Evolutionary conservation across 2,888 invertebrate species (phyloP).

Genomic region (Hypomecis atomaria): DNA sequence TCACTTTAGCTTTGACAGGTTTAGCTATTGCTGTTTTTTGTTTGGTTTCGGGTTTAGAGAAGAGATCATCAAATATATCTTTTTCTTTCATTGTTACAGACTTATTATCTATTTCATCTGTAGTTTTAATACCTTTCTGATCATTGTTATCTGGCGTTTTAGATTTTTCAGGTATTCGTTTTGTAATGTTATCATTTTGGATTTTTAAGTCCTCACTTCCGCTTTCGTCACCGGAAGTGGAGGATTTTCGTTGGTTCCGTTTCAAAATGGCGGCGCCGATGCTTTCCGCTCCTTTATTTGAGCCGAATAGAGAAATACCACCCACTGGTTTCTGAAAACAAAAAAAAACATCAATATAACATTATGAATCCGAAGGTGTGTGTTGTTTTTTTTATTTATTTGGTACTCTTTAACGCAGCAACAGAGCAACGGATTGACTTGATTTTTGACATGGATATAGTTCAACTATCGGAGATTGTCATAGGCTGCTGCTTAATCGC

Average conservation of each 20-base stretch:
- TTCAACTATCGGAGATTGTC: too few species aligned
- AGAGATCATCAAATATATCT: constrained; percentile 71
- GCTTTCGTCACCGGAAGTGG: constrained; percentile 61
- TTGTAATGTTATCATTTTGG: constrained; percentile 13
- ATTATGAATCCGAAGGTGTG: neutral
- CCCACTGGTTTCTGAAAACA: constrained; percentile 85
- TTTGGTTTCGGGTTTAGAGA: constrained; percentile 58
- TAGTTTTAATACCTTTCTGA: constrained; percentile 23
- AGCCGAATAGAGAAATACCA: constrained; percentile 85
- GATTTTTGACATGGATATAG: too few species aligned
- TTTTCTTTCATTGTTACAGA: constrained; percentile 48
- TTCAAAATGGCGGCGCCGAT: constrained; percentile 75
- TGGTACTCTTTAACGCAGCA: too few species aligned
- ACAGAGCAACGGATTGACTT: too few species aligned
- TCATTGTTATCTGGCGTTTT: constrained; percentile 13
- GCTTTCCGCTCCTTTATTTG: constrained; percentile 66
- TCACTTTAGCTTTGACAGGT: constrained; percentile 21
- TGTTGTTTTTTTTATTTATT: too few species aligned
- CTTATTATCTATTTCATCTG: constrained; percentile 28
- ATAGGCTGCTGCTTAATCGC: too few species aligned
- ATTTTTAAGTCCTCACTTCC: constrained; percentile 38
- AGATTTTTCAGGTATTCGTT: constrained; percentile 15
- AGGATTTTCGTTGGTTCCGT: constrained; percentile 63
- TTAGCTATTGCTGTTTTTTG: constrained; percentile 35
- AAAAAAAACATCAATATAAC: constrained; percentile 5